Base-by-base conservation (phyloP, 2,113 vertebrate genomes). In the Varanus salvator region DNA sequence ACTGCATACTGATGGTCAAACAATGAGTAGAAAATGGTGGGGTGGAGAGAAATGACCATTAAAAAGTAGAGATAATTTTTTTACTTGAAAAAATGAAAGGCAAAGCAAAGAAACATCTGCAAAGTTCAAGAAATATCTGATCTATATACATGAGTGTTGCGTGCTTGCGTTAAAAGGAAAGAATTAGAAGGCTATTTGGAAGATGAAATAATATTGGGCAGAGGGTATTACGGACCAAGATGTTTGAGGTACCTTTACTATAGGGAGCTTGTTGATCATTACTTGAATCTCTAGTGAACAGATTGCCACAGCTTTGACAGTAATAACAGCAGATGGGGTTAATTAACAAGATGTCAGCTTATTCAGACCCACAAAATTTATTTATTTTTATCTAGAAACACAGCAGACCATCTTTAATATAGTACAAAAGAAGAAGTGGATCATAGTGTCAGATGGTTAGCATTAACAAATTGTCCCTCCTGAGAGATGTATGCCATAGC, bases 291-390 rank as follows among this genome's bases (percentile, higher is more conserved):
- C 89, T 93, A 93, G 93, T 82, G 91, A 97, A 93, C 71, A 96
- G 93, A 95, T 90, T 93, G 93, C 86, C 72, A 34, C 6, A 85
- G 44, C 82, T 94, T 92, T 92, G 72, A 92, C 80, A 93, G 87
- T 74, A 94, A 91, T 92, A 96, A 92, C 87, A 96, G 95, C 91
- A 97, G 92, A 95, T 90, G 93, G 87, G 93, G 95, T 95, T 96
- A 95, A 96, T 96, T 97, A 96, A 96, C 90, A 94, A 83, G 91
- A 94, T 95, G 94, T 93, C 87, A 94, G 87, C 74, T 94, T 95
- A 93, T 95, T 93, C 87, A 96, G 87, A 92, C 89, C 91, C 91
- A 93, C 86, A 74, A 93, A 95, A 96, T 94, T 93, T 15, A 94
- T 90, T 95, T 91, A 95, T 94, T 95, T 11, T 48, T 11, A 78